Base-by-base conservation (phyloP, 2,797 vertebrate species). In the Smutsia gigantea region DNA sequence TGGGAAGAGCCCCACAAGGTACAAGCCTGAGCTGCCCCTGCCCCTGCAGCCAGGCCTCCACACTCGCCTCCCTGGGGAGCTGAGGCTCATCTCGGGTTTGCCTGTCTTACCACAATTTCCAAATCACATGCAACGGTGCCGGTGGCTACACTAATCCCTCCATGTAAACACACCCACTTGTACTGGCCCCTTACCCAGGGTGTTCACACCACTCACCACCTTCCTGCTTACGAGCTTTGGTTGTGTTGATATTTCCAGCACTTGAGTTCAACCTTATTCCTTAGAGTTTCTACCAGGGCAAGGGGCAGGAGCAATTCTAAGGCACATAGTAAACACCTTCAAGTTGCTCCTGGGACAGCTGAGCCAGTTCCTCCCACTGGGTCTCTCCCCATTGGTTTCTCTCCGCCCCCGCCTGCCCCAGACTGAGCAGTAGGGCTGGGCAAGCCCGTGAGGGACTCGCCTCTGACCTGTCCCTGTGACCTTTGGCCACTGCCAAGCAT, bases 41-140 rank as follows among this genome's bases (percentile, higher is more conserved):
- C 46, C 46, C 46, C 46, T 46, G 46, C 46, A 46, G 46, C 46
- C 46, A 46, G 46, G 46, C 46, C 46, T 46, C 46, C 9, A 11
- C 46, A 23, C 15, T 2, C 5, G 10, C 72, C 49, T 13, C 39
- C 7, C 9, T 42, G 75, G 2, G 46, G 17, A 1, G 2, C 0
- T 0, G 12, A 2, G 21, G 53, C 37, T 53, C 84, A 3, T 0
- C 0, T 3, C 4, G 11, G 18, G 29, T 13, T 27, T n/a, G n/a
- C n/a, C 2, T 13, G 5, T 31, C 42, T 14, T 4, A 3, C 7
- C 63, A 34, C 34, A 6, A 7, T 8, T 34, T 25, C 23, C 18
- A 1, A 0, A 13, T 19, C 27, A 5, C 4, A 46, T 46, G 4
- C 1, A 5, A 55, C 18, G 2, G 21, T 46, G 46, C 10, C 46